Conservation (phyloP, 53 echinoderm and acorn worm species). For the Paracentrotus lividus region DNA sequence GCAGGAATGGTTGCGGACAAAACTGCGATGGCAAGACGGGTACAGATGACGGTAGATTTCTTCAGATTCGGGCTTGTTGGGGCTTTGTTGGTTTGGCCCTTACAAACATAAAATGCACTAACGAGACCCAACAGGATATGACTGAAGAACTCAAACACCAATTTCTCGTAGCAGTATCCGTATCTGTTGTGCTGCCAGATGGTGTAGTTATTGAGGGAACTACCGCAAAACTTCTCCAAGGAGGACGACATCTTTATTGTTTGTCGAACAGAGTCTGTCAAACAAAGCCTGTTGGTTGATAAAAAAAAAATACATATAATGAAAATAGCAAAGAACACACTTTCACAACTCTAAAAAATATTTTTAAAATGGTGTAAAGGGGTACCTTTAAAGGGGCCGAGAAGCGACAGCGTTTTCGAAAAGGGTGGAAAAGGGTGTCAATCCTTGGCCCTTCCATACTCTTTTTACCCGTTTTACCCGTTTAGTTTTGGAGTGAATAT, state of each 20-base stretch:
- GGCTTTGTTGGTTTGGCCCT: not conserved
- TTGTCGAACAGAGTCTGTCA: too few species aligned
- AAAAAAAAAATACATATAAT: too few species aligned
- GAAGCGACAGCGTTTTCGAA: too few species aligned
- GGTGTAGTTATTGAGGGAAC: conserved; percentile 79
- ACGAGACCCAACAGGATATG: conserved; percentile 79
- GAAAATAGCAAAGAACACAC: too few species aligned
- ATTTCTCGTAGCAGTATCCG: conserved; percentile 89
- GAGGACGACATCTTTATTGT: conserved; percentile 19
- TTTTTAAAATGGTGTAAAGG: too few species aligned
- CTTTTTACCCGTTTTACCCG: too few species aligned
- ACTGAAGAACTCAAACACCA: conserved; percentile 75
- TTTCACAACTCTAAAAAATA: too few species aligned
- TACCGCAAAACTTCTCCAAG: conserved; percentile 75
- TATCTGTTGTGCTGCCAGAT: conserved; percentile 82
- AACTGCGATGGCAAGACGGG: conserved; percentile 70
- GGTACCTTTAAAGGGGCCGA: too few species aligned
- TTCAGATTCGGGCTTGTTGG: conserved; percentile 82
- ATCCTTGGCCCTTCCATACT: too few species aligned
- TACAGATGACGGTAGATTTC: conserved; percentile 74
- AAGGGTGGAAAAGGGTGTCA: too few species aligned
- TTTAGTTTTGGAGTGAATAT: too few species aligned
- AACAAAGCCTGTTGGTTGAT: too few species aligned
- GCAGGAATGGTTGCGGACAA: conserved; percentile 62
- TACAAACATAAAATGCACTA: conserved; percentile 78